phyloP scores from a whole-genome alignment of 2,888 invertebrate genomes.

The Dryococelus australis region DNA sequence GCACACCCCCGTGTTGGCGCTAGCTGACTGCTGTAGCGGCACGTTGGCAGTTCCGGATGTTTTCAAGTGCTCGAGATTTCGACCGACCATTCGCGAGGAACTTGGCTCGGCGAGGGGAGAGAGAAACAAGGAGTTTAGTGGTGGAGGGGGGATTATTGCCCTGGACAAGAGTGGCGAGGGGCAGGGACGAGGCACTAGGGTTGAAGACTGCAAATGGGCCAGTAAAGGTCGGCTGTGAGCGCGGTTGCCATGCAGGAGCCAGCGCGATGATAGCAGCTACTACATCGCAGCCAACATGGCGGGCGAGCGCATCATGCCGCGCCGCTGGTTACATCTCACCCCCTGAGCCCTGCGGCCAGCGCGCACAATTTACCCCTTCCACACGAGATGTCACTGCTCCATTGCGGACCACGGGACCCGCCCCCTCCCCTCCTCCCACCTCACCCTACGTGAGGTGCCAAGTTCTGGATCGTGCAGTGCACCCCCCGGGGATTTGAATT shows the following conservation, averaged over 20 bases:
- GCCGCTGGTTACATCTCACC: background rate
- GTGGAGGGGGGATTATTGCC: background rate
- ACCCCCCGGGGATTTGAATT: too few species aligned
- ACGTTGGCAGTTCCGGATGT: background rate
- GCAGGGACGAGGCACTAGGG: background rate
- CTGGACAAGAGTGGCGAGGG: background rate
- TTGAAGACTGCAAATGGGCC: slow-evolving; percentile 7
- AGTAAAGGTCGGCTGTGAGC: background rate
- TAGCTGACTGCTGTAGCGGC: background rate
- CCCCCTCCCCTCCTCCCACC: too few species aligned
- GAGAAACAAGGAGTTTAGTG: background rate
- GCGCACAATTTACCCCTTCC: background rate
- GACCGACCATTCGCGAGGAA: background rate
- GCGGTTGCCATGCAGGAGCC: background rate
- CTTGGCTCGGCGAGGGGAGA: background rate
- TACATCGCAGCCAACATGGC: background rate
- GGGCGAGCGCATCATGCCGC: background rate
- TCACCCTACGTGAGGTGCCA: too few species aligned
- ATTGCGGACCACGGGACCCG: background rate
- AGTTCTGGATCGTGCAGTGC: too few species aligned
- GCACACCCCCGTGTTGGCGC: background rate
- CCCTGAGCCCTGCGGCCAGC: background rate
- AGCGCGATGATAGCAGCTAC: too few species aligned
- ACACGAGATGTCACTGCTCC: background rate
- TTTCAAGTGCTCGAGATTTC: background rate